These are phyloP conservation scores for Lepidochrysops patricia DNA, from an alignment of 2,888 invertebrate genomes.

Conservation along the genomic window DNA sequence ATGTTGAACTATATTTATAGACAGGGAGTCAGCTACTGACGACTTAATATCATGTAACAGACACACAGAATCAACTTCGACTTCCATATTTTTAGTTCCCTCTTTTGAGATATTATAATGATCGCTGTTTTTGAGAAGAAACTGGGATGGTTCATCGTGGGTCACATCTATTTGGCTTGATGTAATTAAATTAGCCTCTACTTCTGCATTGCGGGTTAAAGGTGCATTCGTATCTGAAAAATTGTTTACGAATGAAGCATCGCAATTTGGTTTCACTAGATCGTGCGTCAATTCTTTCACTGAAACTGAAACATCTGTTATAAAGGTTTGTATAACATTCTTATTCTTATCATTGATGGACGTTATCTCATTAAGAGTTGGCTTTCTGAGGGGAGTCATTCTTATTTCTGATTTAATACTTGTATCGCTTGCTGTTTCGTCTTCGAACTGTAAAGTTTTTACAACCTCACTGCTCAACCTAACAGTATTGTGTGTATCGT, in stretches of 20 bases:
- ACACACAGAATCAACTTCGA: constrained; percentile 26
- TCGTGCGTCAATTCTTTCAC: constrained; percentile 56
- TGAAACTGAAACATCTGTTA: constrained; percentile 45
- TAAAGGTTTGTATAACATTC: constrained; percentile 50
- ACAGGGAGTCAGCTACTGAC: constrained; percentile 16
- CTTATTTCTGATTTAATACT: constrained; percentile 28
- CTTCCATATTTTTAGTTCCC: neutral
- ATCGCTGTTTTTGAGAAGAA: neutral
- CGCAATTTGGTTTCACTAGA: constrained; percentile 50
- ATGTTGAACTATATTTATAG: neutral
- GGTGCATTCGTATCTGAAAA: constrained; percentile 20
- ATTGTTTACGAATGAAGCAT: constrained; percentile 35
- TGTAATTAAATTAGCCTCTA: constrained; percentile 47
- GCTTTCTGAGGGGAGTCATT: constrained; percentile 43
- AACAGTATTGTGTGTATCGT: constrained; percentile 24
- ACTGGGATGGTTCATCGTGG: constrained; percentile 20
- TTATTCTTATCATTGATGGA: constrained; percentile 37
- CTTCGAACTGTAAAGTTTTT: constrained; percentile 54
- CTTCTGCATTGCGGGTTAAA: constrained; percentile 41
- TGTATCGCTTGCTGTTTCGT: constrained; percentile 38
- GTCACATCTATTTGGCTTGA: constrained; percentile 56
- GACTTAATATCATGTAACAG: constrained; percentile 23
- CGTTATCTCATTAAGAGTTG: constrained; percentile 41
- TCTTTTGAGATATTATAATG: constrained; percentile 15
- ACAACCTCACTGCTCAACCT: constrained; percentile 47